phyloP scores from a whole-genome alignment of 2,888 invertebrate genomes.

The Ariolimax columbianus region DNA sequence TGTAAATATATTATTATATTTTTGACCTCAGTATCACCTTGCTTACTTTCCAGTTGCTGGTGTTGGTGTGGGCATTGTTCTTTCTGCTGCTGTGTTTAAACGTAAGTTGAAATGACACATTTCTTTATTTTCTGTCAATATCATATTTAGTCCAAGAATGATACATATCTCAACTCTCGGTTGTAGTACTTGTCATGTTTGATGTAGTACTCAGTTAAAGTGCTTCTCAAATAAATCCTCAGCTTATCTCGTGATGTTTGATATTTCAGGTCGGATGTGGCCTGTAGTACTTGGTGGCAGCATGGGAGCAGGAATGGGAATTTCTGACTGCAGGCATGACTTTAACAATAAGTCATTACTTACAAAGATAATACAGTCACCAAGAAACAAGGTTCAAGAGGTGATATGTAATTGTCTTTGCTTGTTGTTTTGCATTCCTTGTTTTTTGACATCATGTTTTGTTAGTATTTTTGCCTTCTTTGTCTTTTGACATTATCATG shows the following conservation, averaged over 20 bases:
- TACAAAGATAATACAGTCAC: conserved; percentile 3
- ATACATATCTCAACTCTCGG: no score
- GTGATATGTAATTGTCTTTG: neutral
- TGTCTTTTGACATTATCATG: no score
- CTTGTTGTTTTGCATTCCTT: neutral
- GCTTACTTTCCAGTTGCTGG: conserved; percentile 84
- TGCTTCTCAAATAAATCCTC: no score
- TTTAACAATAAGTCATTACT: conserved; percentile 64
- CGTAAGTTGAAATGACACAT: conserved; percentile 80
- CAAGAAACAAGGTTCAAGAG: neutral
- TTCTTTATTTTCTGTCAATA: neutral
- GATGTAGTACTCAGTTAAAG: no score
- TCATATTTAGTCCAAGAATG: no score
- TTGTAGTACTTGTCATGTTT: no score
- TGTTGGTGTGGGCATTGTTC: conserved; percentile 87
- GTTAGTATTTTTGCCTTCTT: no score
- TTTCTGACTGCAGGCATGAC: conserved; percentile 90
- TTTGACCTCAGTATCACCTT: neutral
- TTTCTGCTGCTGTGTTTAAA: conserved; percentile 90
- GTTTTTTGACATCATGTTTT: neutral
- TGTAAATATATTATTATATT: no score
- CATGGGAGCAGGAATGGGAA: conserved; percentile 93
- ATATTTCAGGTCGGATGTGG: conserved; percentile 86
- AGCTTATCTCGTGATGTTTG: neutral
- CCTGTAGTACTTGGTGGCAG: conserved; percentile 92